phyloP scores from a whole-genome alignment of 1,140 invertebrate genomes.

The Batillaria attramentaria region DNA sequence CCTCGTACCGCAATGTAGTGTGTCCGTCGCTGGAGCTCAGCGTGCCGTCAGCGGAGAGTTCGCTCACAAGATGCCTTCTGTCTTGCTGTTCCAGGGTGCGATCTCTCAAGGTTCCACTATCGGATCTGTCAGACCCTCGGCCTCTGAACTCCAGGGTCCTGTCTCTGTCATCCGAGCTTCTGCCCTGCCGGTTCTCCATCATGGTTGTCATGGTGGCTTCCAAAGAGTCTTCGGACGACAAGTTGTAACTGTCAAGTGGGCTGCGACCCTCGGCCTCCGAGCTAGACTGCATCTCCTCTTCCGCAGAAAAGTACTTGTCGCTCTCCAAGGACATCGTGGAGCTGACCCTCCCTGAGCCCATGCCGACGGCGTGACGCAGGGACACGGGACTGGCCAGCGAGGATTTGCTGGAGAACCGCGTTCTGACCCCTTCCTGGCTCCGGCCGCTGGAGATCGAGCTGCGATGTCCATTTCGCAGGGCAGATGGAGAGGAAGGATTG shows the following conservation, averaged over 20 bases:
- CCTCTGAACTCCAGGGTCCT: background rate
- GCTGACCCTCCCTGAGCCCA: slow-evolving; percentile 21
- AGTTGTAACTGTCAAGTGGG: background rate
- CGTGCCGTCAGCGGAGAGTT: background rate
- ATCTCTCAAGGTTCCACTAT: slow-evolving; percentile 3
- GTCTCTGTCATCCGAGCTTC: background rate
- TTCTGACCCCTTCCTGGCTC: slow-evolving; percentile 7
- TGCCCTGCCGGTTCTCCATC: background rate
- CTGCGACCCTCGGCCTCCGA: slow-evolving; percentile 37
- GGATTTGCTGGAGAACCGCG: slow-evolving; percentile 37
- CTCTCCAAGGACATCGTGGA: slow-evolving; percentile 60
- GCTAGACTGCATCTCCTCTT: slow-evolving; percentile 48
- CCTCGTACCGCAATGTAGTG: no score
- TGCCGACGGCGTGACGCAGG: slow-evolving; percentile 40
- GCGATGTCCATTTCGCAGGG: background rate
- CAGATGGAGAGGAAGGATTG: slow-evolving; percentile 40
- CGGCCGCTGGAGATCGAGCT: slow-evolving; percentile 26
- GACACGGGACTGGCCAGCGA: slow-evolving; percentile 49
- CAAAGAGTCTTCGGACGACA: background rate
- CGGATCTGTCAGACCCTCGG: background rate
- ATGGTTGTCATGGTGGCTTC: background rate
- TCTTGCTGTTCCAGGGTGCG: slow-evolving; percentile 16
- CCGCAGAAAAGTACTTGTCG: slow-evolving; percentile 62
- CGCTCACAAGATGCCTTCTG: no score
- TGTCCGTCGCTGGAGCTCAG: background rate